Base-by-base conservation (phyloP, 2,888 invertebrate genomes). In the Molorchus minor region DNA sequence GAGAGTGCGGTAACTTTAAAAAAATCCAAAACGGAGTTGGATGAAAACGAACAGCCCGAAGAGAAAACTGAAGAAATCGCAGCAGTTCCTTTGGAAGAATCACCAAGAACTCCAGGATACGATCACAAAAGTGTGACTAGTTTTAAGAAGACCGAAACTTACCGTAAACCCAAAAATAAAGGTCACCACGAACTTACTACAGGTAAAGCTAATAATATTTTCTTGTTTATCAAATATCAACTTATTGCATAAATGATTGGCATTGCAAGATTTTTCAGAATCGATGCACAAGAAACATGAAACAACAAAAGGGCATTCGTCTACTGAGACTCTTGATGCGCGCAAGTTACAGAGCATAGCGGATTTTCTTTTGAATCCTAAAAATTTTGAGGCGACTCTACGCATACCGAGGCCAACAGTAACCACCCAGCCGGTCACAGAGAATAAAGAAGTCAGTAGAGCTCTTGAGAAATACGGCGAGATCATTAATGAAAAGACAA, bases 351-450 rank as follows among this genome's bases (percentile, higher is more conserved):
- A 25, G 25, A 25, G 8, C 25, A 25, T 5, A 25, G 25, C 5
- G 25, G 8, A 8, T 25, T 25, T 4, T 4, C 25, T 5, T 25
- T 25, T 25, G 5, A 25, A 25, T 5, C 4, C 25, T 3, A 49
- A 56, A 13, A 56, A 56, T 30, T 56, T 41, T 8, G 56, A 47
- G 40, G 41, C 47, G 5, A 49, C 5, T 25, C 25, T 25, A 8
- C 25, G 25, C 25, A 25, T 5, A 8, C 5, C 4, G 8, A 25
- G 8, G 25, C 5, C 25, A 25, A 4, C 8, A 25, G 5, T 8
- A 25, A 4, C 4, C 25, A 5, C 4, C 5, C 4, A 25, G 8
- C 4, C 4, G 25, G 25, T 4, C 25, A 4, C 8, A 25, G 25
- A 25, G 25, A 8, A 25, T 25, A 25, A 25, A 25, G 25, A 8